These are phyloP conservation scores for Drosophila pseudoananassae DNA, from an alignment of 1,140 invertebrate species.

Conservation along the genomic window DNA sequence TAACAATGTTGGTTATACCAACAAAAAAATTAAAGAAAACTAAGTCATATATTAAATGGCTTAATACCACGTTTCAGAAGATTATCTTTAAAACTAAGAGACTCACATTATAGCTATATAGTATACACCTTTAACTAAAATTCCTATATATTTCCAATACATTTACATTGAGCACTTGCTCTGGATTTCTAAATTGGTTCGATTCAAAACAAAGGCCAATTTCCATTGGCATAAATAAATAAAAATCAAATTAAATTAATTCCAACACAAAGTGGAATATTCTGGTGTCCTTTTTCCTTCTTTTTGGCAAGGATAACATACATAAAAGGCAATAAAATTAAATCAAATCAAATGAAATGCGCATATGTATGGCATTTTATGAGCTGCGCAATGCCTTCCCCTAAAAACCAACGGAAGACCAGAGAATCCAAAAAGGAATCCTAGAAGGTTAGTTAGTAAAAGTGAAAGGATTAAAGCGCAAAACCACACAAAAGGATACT, in stretches of 20 bases:
- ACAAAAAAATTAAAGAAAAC: too few species aligned
- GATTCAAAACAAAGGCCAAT: slow-evolving; percentile 30
- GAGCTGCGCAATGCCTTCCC: slow-evolving; percentile 35
- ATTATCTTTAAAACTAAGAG: background rate
- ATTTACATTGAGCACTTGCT: background rate
- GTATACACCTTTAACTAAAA: too few species aligned
- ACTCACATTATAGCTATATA: too few species aligned
- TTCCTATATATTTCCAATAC: slow-evolving; percentile 1
- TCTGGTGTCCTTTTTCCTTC: background rate
- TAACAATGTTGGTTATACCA: background rate
- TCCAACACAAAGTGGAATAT: slow-evolving; percentile 38
- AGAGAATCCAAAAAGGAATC: background rate
- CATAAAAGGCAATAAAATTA: slow-evolving; percentile 77
- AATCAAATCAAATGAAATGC: slow-evolving; percentile 80
- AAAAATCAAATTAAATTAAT: slow-evolving; percentile 80
- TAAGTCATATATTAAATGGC: too few species aligned
- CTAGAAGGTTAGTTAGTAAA: slow-evolving; percentile 11
- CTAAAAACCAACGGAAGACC: too few species aligned
- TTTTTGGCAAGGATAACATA: slow-evolving; percentile 34
- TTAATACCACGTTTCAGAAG: too few species aligned
- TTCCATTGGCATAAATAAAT: slow-evolving; percentile 75
- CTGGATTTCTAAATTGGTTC: slow-evolving; percentile 20
- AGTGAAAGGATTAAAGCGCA: slow-evolving; percentile 64
- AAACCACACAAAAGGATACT: slow-evolving; percentile 60
- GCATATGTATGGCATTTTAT: slow-evolving; percentile 72